phyloP scores from a whole-genome alignment of 2,797 vertebrate genomes.

The Sebastes miniatus region DNA sequence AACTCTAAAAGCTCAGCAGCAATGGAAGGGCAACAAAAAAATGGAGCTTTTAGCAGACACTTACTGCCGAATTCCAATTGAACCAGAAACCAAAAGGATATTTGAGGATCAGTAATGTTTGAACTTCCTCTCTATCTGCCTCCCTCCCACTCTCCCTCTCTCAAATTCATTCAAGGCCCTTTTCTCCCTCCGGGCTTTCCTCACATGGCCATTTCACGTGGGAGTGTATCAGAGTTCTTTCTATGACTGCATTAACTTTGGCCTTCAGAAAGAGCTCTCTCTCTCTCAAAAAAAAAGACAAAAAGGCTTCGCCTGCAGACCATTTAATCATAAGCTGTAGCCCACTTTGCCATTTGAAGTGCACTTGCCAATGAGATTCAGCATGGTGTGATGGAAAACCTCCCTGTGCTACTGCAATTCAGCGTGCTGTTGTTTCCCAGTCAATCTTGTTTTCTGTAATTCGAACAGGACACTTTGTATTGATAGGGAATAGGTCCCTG shows the following conservation, averaged over 20 bases:
- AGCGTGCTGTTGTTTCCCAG: constrained; percentile 48
- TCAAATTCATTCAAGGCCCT: constrained; percentile 76
- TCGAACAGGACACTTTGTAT: constrained; percentile 24
- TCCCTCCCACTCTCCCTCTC: constrained; percentile 56
- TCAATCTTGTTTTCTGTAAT: constrained; percentile 58
- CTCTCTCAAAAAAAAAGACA: constrained; percentile 56
- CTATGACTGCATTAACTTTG: constrained; percentile 80
- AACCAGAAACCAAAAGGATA: constrained; percentile 79
- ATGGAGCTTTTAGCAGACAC: constrained; percentile 77
- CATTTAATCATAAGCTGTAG: constrained; percentile 78
- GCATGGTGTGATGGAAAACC: constrained; percentile 65
- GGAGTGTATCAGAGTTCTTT: constrained; percentile 76
- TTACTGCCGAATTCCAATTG: constrained; percentile 74
- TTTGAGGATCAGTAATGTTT: constrained; percentile 77
- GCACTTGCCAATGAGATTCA: constrained; percentile 72
- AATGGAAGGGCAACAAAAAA: constrained; percentile 71
- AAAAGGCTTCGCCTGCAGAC: constrained; percentile 69
- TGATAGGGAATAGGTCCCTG: constrained; percentile 8
- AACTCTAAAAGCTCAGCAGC: constrained; percentile 75
- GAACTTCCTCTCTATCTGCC: constrained; percentile 65
- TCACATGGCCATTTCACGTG: constrained; percentile 77
- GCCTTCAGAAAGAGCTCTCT: constrained; percentile 76
- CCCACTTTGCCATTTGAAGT: constrained; percentile 75
- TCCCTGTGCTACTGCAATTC: constrained; percentile 44
- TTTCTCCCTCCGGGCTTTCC: constrained; percentile 71